Evolutionary conservation across 2,888 invertebrate genomes (phyloP).

Genomic region (Aleiodes leptofemur): DNA sequence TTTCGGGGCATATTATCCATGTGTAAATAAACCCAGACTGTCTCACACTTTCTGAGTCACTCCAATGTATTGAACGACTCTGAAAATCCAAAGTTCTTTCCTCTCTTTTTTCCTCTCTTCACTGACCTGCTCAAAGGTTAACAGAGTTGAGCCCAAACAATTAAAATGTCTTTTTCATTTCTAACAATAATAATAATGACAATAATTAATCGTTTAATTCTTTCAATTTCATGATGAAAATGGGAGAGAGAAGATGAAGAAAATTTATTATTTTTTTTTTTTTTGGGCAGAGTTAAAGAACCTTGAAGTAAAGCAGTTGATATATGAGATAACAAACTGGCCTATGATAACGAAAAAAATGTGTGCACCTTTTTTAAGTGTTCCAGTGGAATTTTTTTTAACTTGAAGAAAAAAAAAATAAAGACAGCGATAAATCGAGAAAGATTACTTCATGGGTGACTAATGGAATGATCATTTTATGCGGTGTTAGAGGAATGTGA

Average conservation of each 20-base stretch:
- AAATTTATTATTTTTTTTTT: not conserved
- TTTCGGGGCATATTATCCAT: too few relatives aligned
- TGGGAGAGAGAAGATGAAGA: not conserved
- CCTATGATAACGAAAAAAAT: conserved; percentile 12
- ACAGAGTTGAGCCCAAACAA: conserved; percentile 13
- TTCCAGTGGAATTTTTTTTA: too few relatives aligned
- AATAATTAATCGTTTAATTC: not conserved
- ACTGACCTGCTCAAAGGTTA: conserved; percentile 32
- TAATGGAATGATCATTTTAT: conserved; percentile 3
- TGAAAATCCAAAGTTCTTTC: not conserved
- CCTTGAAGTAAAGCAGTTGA: too few relatives aligned
- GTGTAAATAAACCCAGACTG: too few relatives aligned
- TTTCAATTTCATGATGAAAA: not conserved
- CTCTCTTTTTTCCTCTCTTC: conserved; percentile 1
- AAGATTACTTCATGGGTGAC: conserved; percentile 2
- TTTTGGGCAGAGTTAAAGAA: too few relatives aligned
- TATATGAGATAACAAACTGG: not conserved
- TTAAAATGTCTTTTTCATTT: not conserved
- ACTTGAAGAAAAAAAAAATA: not conserved
- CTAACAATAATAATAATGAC: not conserved
- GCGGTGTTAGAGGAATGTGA: not conserved
- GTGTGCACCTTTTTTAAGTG: not conserved
- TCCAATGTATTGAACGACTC: too few relatives aligned
- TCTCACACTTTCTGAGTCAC: not conserved
- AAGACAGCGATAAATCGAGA: not conserved